Evolutionary conservation across 2,797 vertebrate species (phyloP).

Genomic region (Apodemus agrarius): DNA sequence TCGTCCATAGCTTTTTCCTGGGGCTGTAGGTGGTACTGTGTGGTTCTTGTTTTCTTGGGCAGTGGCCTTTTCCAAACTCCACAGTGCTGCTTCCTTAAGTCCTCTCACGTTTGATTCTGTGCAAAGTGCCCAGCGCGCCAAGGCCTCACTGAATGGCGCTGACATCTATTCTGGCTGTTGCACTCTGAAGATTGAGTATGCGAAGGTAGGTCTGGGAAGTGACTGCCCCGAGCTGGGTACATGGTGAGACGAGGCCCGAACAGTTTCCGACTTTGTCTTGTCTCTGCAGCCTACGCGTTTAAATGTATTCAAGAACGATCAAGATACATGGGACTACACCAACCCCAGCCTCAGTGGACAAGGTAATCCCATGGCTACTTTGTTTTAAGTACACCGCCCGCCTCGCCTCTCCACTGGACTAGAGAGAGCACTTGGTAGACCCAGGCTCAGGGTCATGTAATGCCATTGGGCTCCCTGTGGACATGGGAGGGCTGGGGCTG

Average conservation of each 20-base stretch:
- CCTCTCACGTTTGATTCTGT: conserved; percentile 94
- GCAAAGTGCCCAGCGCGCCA: conserved; percentile 97
- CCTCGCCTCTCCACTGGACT: conserved; percentile 69
- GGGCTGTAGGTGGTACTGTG: background rate
- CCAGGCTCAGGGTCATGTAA: conserved; percentile 85
- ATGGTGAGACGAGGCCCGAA: background rate
- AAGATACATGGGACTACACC: conserved; percentile 98
- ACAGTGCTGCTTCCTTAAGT: conserved; percentile 79
- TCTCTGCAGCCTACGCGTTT: conserved; percentile 93
- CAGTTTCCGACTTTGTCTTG: conserved; percentile 38
- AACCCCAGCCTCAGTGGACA: conserved; percentile 96
- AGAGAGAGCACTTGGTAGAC: conserved; percentile 76
- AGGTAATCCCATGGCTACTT: conserved; percentile 90
- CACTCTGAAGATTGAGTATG: conserved; percentile 98
- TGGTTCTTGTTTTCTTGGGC: background rate
- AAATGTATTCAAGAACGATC: conserved; percentile 99
- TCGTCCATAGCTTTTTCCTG: background rate
- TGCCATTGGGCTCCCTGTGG: conserved; percentile 84
- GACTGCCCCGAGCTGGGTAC: background rate
- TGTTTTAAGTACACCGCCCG: conserved; percentile 71
- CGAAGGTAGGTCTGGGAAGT: conserved; percentile 90
- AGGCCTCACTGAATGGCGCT: conserved; percentile 97
- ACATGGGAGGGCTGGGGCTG: conserved; percentile 46
- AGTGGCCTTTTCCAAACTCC: background rate
- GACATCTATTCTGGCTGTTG: conserved; percentile 99